Percentiles rank a stretch among this genome's conserved stretches.
Evolutionary conservation across 2,797 vertebrate genomes (phyloP).

Genomic region (Acanthornis magna): DNA sequence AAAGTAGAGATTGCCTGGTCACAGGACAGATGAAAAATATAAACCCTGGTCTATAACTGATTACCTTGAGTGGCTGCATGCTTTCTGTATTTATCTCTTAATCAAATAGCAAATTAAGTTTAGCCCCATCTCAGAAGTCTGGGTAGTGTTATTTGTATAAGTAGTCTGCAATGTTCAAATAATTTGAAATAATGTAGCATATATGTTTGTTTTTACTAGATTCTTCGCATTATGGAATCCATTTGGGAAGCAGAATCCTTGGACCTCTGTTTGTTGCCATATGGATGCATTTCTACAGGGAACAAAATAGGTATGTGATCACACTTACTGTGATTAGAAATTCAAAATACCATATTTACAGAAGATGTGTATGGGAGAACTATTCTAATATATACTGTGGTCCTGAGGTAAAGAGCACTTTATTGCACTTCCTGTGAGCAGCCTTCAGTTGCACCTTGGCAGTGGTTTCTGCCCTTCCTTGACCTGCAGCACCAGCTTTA

Average conservation of each 20-base stretch:
- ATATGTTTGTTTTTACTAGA: slow-evolving; percentile 74
- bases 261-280: slow-evolving; percentile 92
- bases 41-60: not conserved
- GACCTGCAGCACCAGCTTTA: not conserved
- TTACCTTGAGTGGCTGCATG: not conserved
- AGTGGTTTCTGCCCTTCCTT: not conserved
- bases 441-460: not conserved
- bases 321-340: not conserved
- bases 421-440: not conserved
- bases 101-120: not conserved
- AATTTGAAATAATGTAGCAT: not conserved
- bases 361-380: not conserved
- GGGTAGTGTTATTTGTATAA: not conserved
- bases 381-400: not conserved
- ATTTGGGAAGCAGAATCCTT: slow-evolving; percentile 97
- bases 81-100: not conserved
- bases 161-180: not conserved
- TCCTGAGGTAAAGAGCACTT: not conserved
- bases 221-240: slow-evolving; percentile 96
- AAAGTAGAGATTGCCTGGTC: not conserved
- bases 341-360: not conserved
- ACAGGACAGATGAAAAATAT: not conserved
- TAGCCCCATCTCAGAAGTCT: not conserved
- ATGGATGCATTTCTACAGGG: slow-evolving; percentile 98
- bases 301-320: slow-evolving; percentile 89